Evolutionary conservation across 2,797 vertebrate genomes (phyloP).

Genomic region (Lagorchestes hirsutus): DNA sequence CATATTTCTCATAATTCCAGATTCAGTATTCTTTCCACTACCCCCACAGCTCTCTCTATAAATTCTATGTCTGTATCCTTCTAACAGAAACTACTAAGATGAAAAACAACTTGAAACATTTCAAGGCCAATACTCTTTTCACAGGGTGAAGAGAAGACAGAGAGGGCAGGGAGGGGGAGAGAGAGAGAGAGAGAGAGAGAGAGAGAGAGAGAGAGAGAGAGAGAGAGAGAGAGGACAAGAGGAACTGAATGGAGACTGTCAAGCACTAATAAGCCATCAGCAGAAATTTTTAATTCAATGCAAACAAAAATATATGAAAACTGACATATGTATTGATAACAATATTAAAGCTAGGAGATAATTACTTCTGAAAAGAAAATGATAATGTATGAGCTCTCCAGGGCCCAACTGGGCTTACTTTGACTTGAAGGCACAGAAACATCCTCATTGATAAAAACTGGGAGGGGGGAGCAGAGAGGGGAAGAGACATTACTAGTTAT

Average conservation of each 20-base stretch:
- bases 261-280: neutral
- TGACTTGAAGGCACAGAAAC: neutral
- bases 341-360: neutral
- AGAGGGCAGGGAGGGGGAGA: no score
- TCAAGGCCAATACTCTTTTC: neutral
- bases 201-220: no score
- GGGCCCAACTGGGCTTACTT: neutral
- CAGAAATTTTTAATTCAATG: neutral
- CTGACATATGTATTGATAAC: neutral
- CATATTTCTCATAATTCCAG: neutral
- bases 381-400: neutral
- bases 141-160: neutral
- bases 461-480: neutral
- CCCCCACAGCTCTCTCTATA: neutral
- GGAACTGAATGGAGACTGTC: neutral
- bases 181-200: neutral
- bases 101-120: neutral
- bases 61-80: neutral
- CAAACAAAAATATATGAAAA: neutral
- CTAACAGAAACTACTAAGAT: neutral
- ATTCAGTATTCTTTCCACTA: neutral
- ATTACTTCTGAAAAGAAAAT: neutral
- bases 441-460: neutral
- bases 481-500: neutral
- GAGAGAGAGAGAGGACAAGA: neutral